Conservation (phyloP, 2,888 invertebrate species). For the Operophtera brumata region DNA sequence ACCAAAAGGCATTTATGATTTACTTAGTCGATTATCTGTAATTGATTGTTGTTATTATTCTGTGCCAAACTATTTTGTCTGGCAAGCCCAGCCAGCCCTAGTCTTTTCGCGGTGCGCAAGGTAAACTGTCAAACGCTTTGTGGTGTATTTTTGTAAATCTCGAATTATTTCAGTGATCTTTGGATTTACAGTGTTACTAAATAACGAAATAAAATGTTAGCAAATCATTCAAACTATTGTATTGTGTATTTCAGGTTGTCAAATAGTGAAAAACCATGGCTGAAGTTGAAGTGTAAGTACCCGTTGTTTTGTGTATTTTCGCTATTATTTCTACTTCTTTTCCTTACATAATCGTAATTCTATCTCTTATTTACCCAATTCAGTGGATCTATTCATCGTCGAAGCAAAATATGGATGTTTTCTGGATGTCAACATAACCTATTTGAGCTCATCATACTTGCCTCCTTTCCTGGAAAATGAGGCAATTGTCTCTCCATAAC, state of each 20-base stretch:
- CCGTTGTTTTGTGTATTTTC: slow-evolving; percentile 33
- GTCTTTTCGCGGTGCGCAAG: slow-evolving; percentile 78
- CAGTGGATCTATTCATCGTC: not conserved
- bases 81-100: no score
- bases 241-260: slow-evolving; percentile 74
- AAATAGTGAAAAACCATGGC: slow-evolving; percentile 83
- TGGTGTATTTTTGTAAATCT: slow-evolving; percentile 62
- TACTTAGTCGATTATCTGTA: slow-evolving; percentile 1
- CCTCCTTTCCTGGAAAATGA: not conserved
- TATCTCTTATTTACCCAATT: not conserved
- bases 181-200: slow-evolving; percentile 35
- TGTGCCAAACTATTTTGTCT: slow-evolving; percentile 37
- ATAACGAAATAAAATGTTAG: slow-evolving; percentile 40
- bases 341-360: not conserved
- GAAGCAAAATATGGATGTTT: slow-evolving; percentile 19
- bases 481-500: not conserved
- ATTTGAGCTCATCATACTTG: slow-evolving; percentile 1
- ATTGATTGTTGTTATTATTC: slow-evolving; percentile 10
- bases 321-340: not conserved
- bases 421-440: slow-evolving; percentile 71
- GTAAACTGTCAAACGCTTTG: slow-evolving; percentile 75
- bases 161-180: slow-evolving; percentile 58
- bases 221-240: slow-evolving; percentile 49
- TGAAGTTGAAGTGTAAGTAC: slow-evolving; percentile 90
- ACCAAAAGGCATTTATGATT: no score